Percentiles rank a stretch among this genome's conserved stretches.
phyloP scores from a whole-genome alignment of 2,888 invertebrate genomes.

The Pelosia muscerda region DNA sequence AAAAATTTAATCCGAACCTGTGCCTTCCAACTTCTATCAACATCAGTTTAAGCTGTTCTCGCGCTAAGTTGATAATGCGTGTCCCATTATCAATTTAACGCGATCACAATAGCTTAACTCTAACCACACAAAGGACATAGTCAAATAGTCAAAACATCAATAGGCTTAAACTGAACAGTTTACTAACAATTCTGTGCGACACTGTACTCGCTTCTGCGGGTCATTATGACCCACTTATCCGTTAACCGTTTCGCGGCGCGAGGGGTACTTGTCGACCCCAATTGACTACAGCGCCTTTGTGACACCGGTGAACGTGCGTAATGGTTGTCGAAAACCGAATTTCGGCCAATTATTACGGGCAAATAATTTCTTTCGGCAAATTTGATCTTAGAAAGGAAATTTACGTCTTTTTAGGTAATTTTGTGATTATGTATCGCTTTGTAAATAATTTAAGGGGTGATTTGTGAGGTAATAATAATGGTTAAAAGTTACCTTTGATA shows the following conservation, averaged over 20 bases:
- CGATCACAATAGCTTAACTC: background rate
- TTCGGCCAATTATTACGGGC: conserved; percentile 3
- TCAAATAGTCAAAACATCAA: background rate
- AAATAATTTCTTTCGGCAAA: background rate
- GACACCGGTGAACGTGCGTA: conserved; percentile 26
- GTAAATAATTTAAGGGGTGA: background rate
- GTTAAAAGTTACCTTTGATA: too few relatives aligned
- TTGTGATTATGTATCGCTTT: background rate
- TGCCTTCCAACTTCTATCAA: background rate
- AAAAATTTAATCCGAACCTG: too few relatives aligned
- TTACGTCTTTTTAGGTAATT: background rate
- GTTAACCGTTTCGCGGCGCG: conserved; percentile 16
- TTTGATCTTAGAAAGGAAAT: background rate
- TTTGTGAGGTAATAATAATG: too few relatives aligned
- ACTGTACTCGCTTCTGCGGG: conserved; percentile 8
- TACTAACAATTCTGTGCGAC: conserved; percentile 1
- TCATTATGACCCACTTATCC: conserved; percentile 19
- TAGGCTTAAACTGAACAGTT: background rate
- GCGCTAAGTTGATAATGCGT: too few relatives aligned
- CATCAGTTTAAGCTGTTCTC: background rate
- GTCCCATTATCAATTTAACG: too few relatives aligned
- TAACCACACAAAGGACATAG: background rate
- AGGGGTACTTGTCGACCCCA: conserved; percentile 13
- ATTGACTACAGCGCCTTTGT: conserved; percentile 28
- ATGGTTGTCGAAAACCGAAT: conserved; percentile 1